Base-by-base conservation (phyloP, 2,113 vertebrate species). In the Ageneiosus marmoratus region DNA sequence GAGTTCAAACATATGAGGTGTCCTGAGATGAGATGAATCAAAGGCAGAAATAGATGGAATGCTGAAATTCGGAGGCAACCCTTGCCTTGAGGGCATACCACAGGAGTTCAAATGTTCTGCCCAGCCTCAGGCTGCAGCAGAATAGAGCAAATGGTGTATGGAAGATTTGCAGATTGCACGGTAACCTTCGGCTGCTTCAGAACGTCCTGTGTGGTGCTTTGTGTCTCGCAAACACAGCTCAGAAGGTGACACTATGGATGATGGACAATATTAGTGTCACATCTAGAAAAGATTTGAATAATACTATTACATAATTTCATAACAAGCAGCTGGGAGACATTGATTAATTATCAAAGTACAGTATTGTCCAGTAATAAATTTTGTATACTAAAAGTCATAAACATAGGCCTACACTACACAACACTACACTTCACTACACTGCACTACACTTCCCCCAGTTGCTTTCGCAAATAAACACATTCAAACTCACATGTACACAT, bases 81-180 rank as follows among this genome's bases (percentile, higher is more conserved):
- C 32, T 83, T 92, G 93, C 92, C 93, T 91, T 89, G 88, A 89
- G 88, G 88, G 92, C 91, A 93, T 91, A 92, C 93, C 91, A 89
- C 92, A 90, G 93, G 92, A 93, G 92, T 91, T 92, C 91, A 94
- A 94, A 91, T 87, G 90, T 90, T 94, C 89, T 87, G 90, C 89
- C 82, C 90, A 92, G 92, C 93, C 91, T 85, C 89, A 24, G 89
- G 89, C 88, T 88, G 91, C 89, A 91, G 92, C 91, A 89, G 86
- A 90, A 90, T n/a, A 91, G 88, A 90, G 91, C 89, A 84, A 75
- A 87, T 90, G 91, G 91, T 91, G 90, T 89, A 92, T 89, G 85
- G 69, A 74, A 90, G 92, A 94, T 94, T 93, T 93, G 74, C 88
- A 91, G 88, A 90, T 90, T 79, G 86, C 87, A 88, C 89, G 88